These are phyloP conservation scores for Catagonus wagneri DNA, from an alignment of 2,113 vertebrate genomes.

Conservation along the genomic window DNA sequence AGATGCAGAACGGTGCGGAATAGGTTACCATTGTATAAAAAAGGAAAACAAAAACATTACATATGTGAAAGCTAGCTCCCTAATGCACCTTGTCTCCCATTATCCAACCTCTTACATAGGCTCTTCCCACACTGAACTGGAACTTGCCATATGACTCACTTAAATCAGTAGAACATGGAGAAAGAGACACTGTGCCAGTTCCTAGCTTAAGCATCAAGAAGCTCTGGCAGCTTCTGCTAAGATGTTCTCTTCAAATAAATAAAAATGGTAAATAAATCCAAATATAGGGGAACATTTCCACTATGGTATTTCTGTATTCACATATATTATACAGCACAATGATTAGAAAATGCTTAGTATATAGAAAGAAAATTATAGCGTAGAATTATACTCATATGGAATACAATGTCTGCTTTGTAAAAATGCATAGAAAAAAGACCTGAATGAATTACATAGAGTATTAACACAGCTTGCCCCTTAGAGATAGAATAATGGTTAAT, in stretches of 20 bases:
- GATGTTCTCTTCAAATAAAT: constrained; percentile 16
- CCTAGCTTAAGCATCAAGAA: background rate
- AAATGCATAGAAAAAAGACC: constrained; percentile 11
- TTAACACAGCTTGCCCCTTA: background rate
- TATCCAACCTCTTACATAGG: background rate
- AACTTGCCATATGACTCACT: background rate
- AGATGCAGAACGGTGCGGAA: background rate
- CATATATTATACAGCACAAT: background rate
- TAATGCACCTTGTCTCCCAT: background rate
- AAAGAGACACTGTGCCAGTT: background rate
- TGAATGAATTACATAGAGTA: background rate
- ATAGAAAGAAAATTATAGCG: constrained; percentile 25
- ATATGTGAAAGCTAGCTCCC: background rate
- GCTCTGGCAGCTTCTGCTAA: background rate
- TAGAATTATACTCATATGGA: background rate
- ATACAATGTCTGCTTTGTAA: background rate
- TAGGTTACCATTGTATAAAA: background rate
- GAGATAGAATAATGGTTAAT: background rate
- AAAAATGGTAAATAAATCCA: background rate
- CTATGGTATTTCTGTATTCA: background rate
- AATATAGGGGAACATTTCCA: background rate
- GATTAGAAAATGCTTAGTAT: background rate
- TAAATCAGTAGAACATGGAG: background rate
- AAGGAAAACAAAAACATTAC: background rate
- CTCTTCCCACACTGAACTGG: background rate